A percentile compares a stretch with the other conserved stretches of the same genome.
Conservation (phyloP, 2,888 invertebrate genomes). For the Temnothorax ravouxi region DNA sequence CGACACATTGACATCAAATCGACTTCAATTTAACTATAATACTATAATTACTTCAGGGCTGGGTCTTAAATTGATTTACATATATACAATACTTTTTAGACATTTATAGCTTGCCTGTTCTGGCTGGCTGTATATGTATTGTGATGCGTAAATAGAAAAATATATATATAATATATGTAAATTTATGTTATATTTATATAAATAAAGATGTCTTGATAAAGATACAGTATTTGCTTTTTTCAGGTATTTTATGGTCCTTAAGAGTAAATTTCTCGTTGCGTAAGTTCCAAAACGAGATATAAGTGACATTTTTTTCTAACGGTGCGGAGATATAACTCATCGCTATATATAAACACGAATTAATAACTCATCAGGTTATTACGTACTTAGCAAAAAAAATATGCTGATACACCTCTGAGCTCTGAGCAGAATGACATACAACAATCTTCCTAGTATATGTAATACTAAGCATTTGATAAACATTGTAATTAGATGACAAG, state of each 20-base stretch:
- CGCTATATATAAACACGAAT: background rate
- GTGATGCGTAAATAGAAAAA: background rate
- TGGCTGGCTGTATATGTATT: background rate
- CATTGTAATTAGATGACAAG: too few species aligned
- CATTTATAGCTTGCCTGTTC: too few species aligned
- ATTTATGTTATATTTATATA: background rate
- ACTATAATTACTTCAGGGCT: too few species aligned
- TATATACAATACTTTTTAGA: too few species aligned
- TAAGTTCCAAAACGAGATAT: background rate
- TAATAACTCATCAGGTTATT: background rate
- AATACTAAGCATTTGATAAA: too few species aligned
- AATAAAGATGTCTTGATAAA: background rate
- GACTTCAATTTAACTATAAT: too few species aligned
- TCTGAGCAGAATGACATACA: too few species aligned
- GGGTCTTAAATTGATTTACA: too few species aligned
- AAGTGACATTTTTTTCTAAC: background rate
- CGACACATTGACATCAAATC: too few species aligned
- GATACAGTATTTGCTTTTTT: background rate
- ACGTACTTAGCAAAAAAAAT: background rate
- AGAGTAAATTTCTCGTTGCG: background rate
- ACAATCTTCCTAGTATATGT: too few species aligned
- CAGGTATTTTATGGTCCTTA: background rate
- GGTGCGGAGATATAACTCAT: background rate
- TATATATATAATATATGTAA: background rate
- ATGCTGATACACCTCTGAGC: background rate